Evolutionary conservation across 2,797 vertebrate genomes (phyloP), one percentile per base, ranked within the genome.

Genomic region (Alcedo quadribrachys): DNA sequence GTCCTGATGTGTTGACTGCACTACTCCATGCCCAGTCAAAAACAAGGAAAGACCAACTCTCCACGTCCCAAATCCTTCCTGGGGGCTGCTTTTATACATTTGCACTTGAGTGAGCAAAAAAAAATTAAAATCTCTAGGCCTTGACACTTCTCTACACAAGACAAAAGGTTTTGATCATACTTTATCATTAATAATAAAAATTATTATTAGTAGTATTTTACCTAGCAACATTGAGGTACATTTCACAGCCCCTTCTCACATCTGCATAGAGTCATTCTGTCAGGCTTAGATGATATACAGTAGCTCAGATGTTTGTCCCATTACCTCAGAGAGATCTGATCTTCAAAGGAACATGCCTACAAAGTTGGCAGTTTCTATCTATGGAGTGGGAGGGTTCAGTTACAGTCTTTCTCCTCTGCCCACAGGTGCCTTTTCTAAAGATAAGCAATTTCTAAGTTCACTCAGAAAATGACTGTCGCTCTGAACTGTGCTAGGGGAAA

Each of bases 321-420:
- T 37, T 60, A 83, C 62, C 77, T 83, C 60, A 79, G 9, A 73
- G 66, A 60, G 48, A 91, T n/a, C 80, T 89, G 71, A 90, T 94
- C 83, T 93, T 71, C 75, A 90, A 90, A 95, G 45, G 55, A 91
- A 63, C 43, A 74, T 83, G 51, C 50, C 81, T 79, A 67, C 74
- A 80, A 87, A 95, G 79, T 21, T 62, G 66, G 71, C 62, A 60
- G 55, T 60, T 92, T 85, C 76, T 81, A 73, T 48, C 68, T 76
- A 73, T 45, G 79, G 54, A 70, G 42, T 20, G 19, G 79, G 66
- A 81, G 32, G 40, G 69, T 71, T 93, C 8, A 5, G 83, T 80
- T 90, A 81, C 50, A 75, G 89, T 33, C 75, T 76, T 79, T 90
- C 43, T 89, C 73, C 67, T 67, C 68, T 86, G 74, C 74, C 66